Percentiles rank a stretch among this genome's conserved stretches.
These are phyloP conservation scores for Cryptoprocta ferox DNA, from an alignment of 2,797 vertebrate species.

Conservation along the genomic window DNA sequence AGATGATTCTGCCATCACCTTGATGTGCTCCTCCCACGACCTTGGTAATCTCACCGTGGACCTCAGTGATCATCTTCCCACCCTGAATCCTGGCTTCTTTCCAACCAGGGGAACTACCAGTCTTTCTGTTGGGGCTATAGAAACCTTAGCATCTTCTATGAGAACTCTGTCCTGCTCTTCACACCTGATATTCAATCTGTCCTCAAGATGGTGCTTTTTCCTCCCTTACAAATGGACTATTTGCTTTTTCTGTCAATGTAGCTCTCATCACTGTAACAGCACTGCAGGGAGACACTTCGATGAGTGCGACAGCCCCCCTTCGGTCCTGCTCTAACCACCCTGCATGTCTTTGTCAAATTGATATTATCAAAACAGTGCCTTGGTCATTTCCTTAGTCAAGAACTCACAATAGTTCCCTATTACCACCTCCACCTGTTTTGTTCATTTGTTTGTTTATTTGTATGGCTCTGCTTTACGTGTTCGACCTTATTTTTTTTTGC, in stretches of 20 bases:
- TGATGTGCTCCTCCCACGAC: fast-evolving
- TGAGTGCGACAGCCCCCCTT: too few species aligned
- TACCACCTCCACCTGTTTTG: neutral
- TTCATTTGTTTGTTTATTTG: neutral
- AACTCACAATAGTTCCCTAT: neutral
- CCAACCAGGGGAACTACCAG: neutral
- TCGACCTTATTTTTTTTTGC: neutral
- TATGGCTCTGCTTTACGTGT: neutral
- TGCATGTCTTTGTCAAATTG: neutral
- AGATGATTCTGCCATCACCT: neutral
- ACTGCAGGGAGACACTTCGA: neutral
- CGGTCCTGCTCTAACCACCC: neutral
- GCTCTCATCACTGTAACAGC: neutral
- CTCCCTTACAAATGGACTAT: neutral
- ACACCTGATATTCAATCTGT: neutral
- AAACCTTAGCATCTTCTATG: neutral
- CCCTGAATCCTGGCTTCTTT: neutral
- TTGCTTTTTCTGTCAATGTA: neutral
- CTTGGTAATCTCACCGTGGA: too few species aligned
- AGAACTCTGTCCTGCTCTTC: neutral
- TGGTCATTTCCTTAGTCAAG: neutral
- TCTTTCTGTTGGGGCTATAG: neutral
- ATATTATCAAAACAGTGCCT: neutral
- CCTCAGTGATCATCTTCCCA: neutral
- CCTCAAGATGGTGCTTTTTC: neutral